These are phyloP conservation scores for Hofmannophila pseudospretella DNA, from an alignment of 2,888 invertebrate genomes.

Conservation along the genomic window DNA sequence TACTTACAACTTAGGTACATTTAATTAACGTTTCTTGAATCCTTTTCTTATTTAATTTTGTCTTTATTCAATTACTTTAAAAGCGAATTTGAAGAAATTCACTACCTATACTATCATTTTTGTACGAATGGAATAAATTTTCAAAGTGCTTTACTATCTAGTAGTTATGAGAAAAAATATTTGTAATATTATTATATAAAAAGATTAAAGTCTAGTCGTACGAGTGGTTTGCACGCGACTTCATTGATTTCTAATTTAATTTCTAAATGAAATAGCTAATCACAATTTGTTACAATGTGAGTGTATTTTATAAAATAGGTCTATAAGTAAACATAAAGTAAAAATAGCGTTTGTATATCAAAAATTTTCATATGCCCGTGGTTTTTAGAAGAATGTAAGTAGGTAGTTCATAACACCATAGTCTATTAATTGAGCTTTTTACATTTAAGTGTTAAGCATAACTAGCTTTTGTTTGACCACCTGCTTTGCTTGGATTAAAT, in stretches of 20 bases:
- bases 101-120: slow-evolving; percentile 21
- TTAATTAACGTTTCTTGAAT: no score
- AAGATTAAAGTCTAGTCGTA: slow-evolving; percentile 62
- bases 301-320: slow-evolving; percentile 63
- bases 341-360: slow-evolving; percentile 68
- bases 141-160: slow-evolving; percentile 78
- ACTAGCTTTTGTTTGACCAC: slow-evolving; percentile 27
- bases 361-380: slow-evolving; percentile 60
- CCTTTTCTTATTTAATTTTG: background rate
- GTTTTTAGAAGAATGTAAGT: slow-evolving; percentile 50
- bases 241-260: slow-evolving; percentile 24
- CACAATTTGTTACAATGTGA: slow-evolving; percentile 63
- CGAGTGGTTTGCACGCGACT: slow-evolving; percentile 64
- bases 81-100: slow-evolving; percentile 3
- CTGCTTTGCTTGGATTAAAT: slow-evolving; percentile 34
- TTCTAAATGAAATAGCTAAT: slow-evolving; percentile 35
- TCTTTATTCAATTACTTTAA: background rate
- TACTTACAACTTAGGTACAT: no score
- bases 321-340: slow-evolving; percentile 33
- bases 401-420: slow-evolving; percentile 39
- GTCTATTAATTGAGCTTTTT: slow-evolving; percentile 34
- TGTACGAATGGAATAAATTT: slow-evolving; percentile 63
- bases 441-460: slow-evolving; percentile 25
- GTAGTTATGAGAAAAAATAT: slow-evolving; percentile 64
- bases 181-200: slow-evolving; percentile 66